Evolutionary conservation across 1,140 invertebrate genomes (phyloP).

Genomic region (Mizuhopecten yessoensis): DNA sequence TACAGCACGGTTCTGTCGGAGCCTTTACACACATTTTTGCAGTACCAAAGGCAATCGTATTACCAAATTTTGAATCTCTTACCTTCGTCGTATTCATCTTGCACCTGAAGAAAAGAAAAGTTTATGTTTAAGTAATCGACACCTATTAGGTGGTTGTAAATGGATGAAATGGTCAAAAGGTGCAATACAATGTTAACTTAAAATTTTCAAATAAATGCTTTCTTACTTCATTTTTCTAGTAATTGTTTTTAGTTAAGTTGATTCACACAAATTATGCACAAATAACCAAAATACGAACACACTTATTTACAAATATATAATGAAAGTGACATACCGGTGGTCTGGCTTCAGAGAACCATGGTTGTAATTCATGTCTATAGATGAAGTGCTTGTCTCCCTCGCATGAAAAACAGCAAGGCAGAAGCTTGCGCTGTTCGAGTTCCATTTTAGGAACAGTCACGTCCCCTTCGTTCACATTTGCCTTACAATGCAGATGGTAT

Average conservation of each 20-base stretch:
- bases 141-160: too few relatives aligned
- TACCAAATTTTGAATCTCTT: too few relatives aligned
- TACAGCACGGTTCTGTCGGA: too few relatives aligned
- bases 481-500: neutral
- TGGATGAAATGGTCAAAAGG: too few relatives aligned
- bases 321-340: neutral
- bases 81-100: slow-evolving; percentile 9
- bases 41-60: too few relatives aligned
- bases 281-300: neutral
- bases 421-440: neutral
- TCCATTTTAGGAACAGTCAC: neutral
- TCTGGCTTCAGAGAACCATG: neutral
- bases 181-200: too few relatives aligned
- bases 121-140: neutral
- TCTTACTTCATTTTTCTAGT: too few relatives aligned
- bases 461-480: neutral
- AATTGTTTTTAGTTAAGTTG: too few relatives aligned
- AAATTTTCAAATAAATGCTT: too few relatives aligned
- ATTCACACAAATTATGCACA: neutral
- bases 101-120: neutral
- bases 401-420: neutral
- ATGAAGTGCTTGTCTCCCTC: neutral
- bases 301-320: neutral
- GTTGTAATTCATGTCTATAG: neutral
- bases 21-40: too few relatives aligned